Base-by-base conservation (phyloP, 53 echinoderm and acorn worm species). In the Luidia sarsii region DNA sequence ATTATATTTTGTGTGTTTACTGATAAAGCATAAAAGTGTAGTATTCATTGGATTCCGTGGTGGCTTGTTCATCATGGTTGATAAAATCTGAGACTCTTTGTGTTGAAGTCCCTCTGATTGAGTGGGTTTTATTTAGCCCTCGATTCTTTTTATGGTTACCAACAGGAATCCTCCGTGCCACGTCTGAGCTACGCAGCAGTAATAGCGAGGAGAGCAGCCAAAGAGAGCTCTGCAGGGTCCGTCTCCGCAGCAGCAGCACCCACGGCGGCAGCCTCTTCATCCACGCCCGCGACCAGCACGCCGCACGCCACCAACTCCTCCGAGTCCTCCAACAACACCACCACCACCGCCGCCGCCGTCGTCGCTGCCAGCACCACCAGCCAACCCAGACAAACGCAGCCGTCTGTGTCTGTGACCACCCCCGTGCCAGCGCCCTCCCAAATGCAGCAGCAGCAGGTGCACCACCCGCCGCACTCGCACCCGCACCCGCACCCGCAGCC, bases 131-230 rank as follows among this genome's bases (percentile, higher is more conserved):
- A 5, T 28, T 41, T 24, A 8, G 48, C 25, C 51, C 36, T 79
- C 34, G 54, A 54, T 30, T 20, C 72, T 65, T 29, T n/a, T n/a
- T n/a, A n/a, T n/a, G n/a, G n/a, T n/a, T n/a, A n/a, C n/a, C n/a
- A n/a, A 3, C 79, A 75, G 84, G 88, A 90, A 64, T 77, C 64
- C 7, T 56, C 41, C 36, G 87, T 80, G 43, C 85, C 84, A 46
- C 87, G 94, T 79, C 94, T 90, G 1, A 94, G 90, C 90, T 94
- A 94, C 64, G 90, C 92, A 61, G 87, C 89, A 56, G 87, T 92
- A 31, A 85, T 85, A 57, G 87, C 87, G 66, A 92, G 71, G 77
- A 75, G 52, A 70, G 79, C 91, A 22, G 87, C 91, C 86, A 66
- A 95, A 89, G 85, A 89, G 63, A 73, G 49, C 36, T 21, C 67